Percentiles rank a stretch among this genome's conserved stretches.
Evolutionary conservation across 2,888 invertebrate genomes (phyloP).

Genomic region (Xanthia icteritia): DNA sequence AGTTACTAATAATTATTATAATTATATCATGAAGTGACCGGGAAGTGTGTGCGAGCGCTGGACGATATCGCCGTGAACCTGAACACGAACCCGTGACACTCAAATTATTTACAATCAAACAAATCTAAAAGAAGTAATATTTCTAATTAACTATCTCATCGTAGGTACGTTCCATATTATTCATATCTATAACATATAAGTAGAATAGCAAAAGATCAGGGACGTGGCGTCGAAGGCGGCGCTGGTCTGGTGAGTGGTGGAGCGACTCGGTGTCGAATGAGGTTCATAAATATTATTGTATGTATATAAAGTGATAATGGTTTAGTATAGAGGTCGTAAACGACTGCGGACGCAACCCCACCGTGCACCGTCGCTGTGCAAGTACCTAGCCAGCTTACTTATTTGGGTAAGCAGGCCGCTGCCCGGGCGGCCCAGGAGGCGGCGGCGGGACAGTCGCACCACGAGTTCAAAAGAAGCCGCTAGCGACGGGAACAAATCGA

Average conservation of each 20-base stretch:
- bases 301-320: slow-evolving; percentile 63
- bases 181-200: slow-evolving; percentile 37
- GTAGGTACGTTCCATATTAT: slow-evolving; percentile 45
- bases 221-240: no score
- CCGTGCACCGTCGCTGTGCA: slow-evolving; percentile 35
- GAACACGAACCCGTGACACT: slow-evolving; percentile 6
- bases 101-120: slow-evolving; percentile 7
- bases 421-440: not conserved
- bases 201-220: slow-evolving; percentile 8
- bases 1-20: slow-evolving; percentile 3
- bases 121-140: slow-evolving; percentile 28
- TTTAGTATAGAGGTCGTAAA: slow-evolving; percentile 45
- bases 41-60: slow-evolving; percentile 14
- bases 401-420: not conserved
- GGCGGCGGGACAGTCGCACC: no score
- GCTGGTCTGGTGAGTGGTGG: not conserved
- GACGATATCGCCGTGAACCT: slow-evolving; percentile 12
- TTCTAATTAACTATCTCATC: slow-evolving; percentile 39
- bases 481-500: slow-evolving; percentile 20
- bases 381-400: not conserved
- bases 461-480: not conserved
- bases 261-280: not conserved
- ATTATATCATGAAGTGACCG: slow-evolving; percentile 26
- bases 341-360: slow-evolving; percentile 53
- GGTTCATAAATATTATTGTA: slow-evolving; percentile 58